Conservation (phyloP, 53 echinoderm and acorn worm genomes). For the Holothuria scabra region DNA sequence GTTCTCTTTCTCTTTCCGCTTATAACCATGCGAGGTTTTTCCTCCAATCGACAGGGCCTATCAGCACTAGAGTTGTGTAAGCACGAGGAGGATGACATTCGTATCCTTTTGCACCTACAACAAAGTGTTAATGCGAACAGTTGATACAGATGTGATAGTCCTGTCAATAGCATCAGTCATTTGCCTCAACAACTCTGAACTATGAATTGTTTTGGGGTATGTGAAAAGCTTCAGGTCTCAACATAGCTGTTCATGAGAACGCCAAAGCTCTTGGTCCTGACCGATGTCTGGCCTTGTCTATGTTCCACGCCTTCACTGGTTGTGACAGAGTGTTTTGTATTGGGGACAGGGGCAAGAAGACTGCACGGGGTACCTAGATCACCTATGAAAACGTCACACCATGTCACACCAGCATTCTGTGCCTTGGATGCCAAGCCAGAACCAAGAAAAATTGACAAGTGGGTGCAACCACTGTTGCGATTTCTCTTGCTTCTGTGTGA, state of each 20-base stretch:
- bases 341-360: too few relatives aligned
- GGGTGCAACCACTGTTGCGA: too few relatives aligned
- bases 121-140: constrained; percentile 50
- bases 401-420: too few relatives aligned
- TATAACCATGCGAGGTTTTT: background rate
- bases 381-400: too few relatives aligned
- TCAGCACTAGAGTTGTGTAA: constrained; percentile 43
- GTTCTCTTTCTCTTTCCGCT: too few relatives aligned
- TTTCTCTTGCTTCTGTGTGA: constrained; percentile 25
- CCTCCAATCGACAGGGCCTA: constrained; percentile 6
- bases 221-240: constrained; percentile 21
- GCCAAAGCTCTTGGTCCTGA: constrained; percentile 16
- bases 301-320: constrained; percentile 40
- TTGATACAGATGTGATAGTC: constrained; percentile 58
- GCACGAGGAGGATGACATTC: constrained; percentile 60
- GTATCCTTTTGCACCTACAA: constrained; percentile 51
- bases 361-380: too few relatives aligned
- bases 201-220: constrained; percentile 22
- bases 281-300: constrained; percentile 7
- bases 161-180: constrained; percentile 31
- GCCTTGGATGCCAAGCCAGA: background rate
- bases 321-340: too few relatives aligned
- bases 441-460: too few relatives aligned
- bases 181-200: constrained; percentile 32
- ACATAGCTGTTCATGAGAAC: constrained; percentile 26